Conservation (phyloP, 2,888 invertebrate genomes). For the Ditylenchus weischeri region DNA sequence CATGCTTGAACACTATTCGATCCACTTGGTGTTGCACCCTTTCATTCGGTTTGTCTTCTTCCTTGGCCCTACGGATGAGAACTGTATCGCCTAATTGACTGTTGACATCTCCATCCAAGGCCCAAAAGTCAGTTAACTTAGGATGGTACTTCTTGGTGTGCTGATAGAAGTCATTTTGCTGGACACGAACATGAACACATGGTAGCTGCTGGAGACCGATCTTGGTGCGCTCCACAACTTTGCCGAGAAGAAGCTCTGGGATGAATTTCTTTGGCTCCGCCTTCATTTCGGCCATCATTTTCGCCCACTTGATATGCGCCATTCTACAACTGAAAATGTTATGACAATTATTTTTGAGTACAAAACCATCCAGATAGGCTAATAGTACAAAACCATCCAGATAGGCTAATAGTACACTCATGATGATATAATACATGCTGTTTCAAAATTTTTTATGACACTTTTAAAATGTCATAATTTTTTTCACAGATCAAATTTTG, state of each 20-base stretch:
- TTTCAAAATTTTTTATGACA: no score
- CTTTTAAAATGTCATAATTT: no score
- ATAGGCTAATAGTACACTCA: no score
- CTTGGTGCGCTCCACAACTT: slow-evolving; percentile 8
- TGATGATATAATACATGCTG: no score
- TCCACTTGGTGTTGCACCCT: slow-evolving; percentile 7
- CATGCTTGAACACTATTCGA: slow-evolving; percentile 9
- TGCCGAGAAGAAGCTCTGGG: neutral
- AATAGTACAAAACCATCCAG: no score
- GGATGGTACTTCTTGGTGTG: slow-evolving; percentile 5
- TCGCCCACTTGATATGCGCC: slow-evolving; percentile 2
- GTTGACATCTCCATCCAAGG: slow-evolving; percentile 1
- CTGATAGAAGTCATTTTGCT: slow-evolving; percentile 3
- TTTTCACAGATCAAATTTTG: no score
- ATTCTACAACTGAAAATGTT: neutral
- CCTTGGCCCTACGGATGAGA: neutral
- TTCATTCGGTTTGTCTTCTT: neutral
- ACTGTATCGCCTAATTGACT: slow-evolving; percentile 5
- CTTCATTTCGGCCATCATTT: slow-evolving; percentile 4
- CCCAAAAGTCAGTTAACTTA: slow-evolving; percentile 7
- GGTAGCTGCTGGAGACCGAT: slow-evolving; percentile 6
- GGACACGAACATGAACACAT: slow-evolving; percentile 7
- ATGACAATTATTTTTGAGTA: no score
- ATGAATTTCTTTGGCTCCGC: neutral
- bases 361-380: no score